These are phyloP conservation scores for Aporrectodea caliginosa DNA, from an alignment of 1,140 invertebrate species.

Conservation along the genomic window DNA sequence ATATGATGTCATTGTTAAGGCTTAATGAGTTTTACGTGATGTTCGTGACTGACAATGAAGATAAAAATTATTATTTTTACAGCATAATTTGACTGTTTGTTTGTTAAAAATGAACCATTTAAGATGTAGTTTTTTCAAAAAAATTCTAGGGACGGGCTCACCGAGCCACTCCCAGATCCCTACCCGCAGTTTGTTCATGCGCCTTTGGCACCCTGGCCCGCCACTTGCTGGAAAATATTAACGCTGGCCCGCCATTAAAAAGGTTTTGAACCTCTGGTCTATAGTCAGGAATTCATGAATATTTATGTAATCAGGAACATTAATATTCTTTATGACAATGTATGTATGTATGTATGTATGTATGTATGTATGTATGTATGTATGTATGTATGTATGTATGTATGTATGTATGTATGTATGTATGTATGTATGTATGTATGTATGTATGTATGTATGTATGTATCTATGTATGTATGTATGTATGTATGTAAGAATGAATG, in stretches of 20 bases:
- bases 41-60: no score
- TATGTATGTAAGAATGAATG: neutral
- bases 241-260: no score
- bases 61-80: neutral
- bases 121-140: neutral
- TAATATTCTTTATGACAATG: neutral
- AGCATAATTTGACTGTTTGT: neutral
- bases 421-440: constrained; percentile 12
- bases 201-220: no score
- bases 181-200: no score
- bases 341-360: neutral
- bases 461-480: constrained; percentile 14
- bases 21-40: no score
- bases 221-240: no score
- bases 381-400: neutral
- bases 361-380: neutral
- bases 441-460: constrained; percentile 22
- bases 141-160: neutral
- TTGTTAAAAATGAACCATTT: neutral
- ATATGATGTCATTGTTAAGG: no score
- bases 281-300: neutral
- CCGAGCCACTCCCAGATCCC: neutral
- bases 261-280: no score
- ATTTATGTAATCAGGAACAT: neutral
- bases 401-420: constrained; percentile 17